Percentiles rank a stretch among this genome's conserved stretches.
These are phyloP conservation scores for Mesocentrotus franciscanus DNA, from an alignment of 53 echinoderm and acorn worm genomes.

Conservation along the genomic window DNA sequence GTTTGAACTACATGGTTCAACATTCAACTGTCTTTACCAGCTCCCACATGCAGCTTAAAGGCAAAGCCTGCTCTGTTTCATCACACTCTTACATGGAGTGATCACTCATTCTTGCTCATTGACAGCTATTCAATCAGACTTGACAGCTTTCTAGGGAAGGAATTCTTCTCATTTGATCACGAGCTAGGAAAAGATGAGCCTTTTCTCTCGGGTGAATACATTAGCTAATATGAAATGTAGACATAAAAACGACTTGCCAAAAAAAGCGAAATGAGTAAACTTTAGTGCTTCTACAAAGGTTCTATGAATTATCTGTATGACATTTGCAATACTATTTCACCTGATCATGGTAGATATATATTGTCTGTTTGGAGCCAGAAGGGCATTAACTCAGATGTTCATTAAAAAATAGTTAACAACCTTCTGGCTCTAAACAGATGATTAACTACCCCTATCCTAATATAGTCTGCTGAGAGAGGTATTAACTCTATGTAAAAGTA, in stretches of 20 bases:
- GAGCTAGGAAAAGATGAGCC: background rate
- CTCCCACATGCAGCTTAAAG: background rate
- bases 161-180: background rate
- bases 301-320: too few species aligned
- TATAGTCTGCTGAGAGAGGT: background rate
- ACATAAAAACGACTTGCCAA: too few species aligned
- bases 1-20: background rate
- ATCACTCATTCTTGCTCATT: background rate
- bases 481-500: too few species aligned
- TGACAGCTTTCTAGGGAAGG: background rate
- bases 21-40: background rate
- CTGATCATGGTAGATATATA: too few species aligned
- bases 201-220: background rate
- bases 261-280: too few species aligned
- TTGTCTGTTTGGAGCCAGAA: background rate
- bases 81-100: background rate
- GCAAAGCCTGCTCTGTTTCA: background rate
- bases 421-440: too few species aligned
- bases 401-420: too few species aligned
- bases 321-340: too few species aligned
- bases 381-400: too few species aligned
- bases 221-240: too few species aligned
- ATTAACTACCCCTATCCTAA: background rate
- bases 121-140: background rate
- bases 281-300: too few species aligned